Evolutionary conservation across 2,113 vertebrate species (phyloP).

Genomic region (Leptodactylus fuscus): DNA sequence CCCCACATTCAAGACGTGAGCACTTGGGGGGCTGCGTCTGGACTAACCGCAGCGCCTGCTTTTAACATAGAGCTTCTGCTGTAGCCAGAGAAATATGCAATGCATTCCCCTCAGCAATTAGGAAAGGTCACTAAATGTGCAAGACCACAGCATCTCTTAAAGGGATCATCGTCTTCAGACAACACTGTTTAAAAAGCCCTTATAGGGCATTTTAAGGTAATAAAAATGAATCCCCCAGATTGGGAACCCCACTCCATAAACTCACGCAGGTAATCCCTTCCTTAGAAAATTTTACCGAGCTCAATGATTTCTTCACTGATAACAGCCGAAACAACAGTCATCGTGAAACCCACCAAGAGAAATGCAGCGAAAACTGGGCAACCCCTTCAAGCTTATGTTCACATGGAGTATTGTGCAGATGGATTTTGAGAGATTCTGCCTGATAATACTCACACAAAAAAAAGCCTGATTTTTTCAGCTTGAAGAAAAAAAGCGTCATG

Average conservation of each 20-base stretch:
- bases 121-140: slow-evolving; percentile 32
- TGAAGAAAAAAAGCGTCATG: too few relatives aligned
- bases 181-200: not conserved
- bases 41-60: slow-evolving; percentile 52
- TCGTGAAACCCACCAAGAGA: not conserved
- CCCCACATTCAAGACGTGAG: slow-evolving; percentile 16
- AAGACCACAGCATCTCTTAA: slow-evolving; percentile 10
- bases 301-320: not conserved
- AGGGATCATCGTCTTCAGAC: not conserved
- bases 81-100: slow-evolving; percentile 50
- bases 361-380: not conserved
- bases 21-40: slow-evolving; percentile 41
- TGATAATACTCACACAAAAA: too few relatives aligned
- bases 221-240: not conserved
- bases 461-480: too few relatives aligned
- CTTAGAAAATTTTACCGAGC: too few relatives aligned
- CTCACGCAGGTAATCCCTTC: too few relatives aligned
- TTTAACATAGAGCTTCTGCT: slow-evolving; percentile 48
- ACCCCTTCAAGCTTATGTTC: too few relatives aligned
- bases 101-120: slow-evolving; percentile 12
- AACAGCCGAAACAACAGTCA: not conserved
- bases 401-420: too few relatives aligned
- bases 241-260: not conserved
- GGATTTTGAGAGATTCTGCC: too few relatives aligned
- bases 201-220: not conserved